Evolutionary conservation across 1,140 invertebrate species (phyloP), one percentile per base, ranked within the genome.

Genomic region (Paramacrobiotus metropolitanus): DNA sequence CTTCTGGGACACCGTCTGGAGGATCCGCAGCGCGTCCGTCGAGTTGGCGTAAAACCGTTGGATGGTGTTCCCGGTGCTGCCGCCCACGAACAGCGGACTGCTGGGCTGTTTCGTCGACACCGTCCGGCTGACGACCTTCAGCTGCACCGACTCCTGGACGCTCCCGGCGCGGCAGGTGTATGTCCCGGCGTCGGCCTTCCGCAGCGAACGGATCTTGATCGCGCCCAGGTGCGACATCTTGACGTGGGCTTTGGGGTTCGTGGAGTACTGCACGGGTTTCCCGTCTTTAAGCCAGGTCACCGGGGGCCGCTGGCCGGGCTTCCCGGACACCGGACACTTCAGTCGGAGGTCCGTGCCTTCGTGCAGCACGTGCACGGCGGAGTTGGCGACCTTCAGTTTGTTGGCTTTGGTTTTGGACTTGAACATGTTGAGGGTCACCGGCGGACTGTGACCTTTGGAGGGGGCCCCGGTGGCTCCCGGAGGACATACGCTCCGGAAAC

Each of bases 341-440:
- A 92, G 87, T 72, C 88, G 89, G 55, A 92, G 78, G 67, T 83
- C 83, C 0, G 85, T 87, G 40, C 86, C 87, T 65, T 82, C 79
- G 72, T 85, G 89, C 31, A 92, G 81, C 1, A 82, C 82, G 0
- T 86, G 81, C 1, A 82, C 82, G 0, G 86, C 87, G 2, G 80
- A 80, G 0, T 87, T 86, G 1, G 86, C 86, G 3, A 91, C 83
- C 45, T 68, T 69, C 1, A 70, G 34, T 2, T 60, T 9, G 34
- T n/a, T 40, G 69, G 68, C 45, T 65, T 67, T 15, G 62, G 64
- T 20, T 59, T 24, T 20, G 65, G 48, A 60, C 69, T n/a, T n/a
- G n/a, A n/a, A n/a, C n/a, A n/a, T n/a, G n/a, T n/a, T n/a, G n/a
- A n/a, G n/a, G n/a, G n/a, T n/a, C n/a, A n/a, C n/a, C n/a, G n/a